Conservation (phyloP, 2,113 vertebrate genomes). For the Scomber colias region DNA sequence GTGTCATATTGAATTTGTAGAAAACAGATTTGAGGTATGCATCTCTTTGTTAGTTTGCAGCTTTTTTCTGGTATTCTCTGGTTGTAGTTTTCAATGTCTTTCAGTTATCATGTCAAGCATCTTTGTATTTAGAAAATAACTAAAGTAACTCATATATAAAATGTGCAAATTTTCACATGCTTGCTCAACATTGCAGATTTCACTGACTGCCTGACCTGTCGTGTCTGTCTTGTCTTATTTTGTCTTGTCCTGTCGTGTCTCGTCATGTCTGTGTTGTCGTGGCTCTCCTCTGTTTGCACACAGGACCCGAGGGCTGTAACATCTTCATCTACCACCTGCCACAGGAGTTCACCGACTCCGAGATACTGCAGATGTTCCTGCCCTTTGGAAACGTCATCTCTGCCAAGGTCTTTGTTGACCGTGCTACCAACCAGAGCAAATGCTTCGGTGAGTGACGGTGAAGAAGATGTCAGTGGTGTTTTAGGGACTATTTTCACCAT, state of each 20-base stretch:
- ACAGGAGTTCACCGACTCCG: slow-evolving; percentile 96
- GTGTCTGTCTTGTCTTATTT: neutral
- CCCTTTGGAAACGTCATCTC: slow-evolving; percentile 99
- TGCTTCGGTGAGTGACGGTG: slow-evolving; percentile 91
- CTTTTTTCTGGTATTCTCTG: neutral
- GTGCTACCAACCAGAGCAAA: slow-evolving; percentile 98
- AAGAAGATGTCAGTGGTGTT: neutral
- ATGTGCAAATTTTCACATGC: neutral
- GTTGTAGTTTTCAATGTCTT: neutral
- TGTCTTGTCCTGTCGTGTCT: neutral
- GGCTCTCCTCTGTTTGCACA: slow-evolving; percentile 25
- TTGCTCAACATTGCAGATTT: neutral
- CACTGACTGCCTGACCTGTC: neutral
- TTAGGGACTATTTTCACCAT: neutral
- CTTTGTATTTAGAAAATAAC: neutral
- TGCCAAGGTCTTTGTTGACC: slow-evolving; percentile 97
- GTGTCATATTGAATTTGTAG: too few species aligned
- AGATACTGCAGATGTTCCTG: slow-evolving; percentile 97
- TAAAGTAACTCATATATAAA: neutral
- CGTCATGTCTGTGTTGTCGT: neutral
- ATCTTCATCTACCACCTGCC: slow-evolving; percentile 99
- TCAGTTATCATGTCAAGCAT: neutral
- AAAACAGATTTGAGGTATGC: too few species aligned
- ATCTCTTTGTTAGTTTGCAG: too few species aligned
- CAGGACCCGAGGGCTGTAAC: slow-evolving; percentile 97